A percentile compares a stretch with the other conserved stretches of the same genome.
These are phyloP conservation scores for Lycia hirtaria DNA, from an alignment of 2,888 invertebrate genomes.

Conservation along the genomic window DNA sequence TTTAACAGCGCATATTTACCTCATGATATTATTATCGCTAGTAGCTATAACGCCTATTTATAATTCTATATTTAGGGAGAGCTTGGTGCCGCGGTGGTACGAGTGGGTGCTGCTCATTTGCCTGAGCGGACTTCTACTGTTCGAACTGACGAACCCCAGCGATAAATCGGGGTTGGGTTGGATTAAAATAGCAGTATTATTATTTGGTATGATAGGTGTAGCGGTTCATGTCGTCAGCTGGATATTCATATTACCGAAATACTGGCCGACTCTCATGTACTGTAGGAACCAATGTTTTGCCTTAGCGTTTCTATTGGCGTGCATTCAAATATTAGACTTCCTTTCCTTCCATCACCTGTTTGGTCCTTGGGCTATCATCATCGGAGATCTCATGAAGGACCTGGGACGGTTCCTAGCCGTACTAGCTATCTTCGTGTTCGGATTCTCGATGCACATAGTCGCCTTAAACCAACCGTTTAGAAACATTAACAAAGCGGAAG, in stretches of 20 bases:
- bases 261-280: slow-evolving; percentile 96
- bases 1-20: slow-evolving; percentile 98
- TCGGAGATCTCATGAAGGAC: slow-evolving; percentile 97
- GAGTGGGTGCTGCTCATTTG: slow-evolving; percentile 98
- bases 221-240: slow-evolving; percentile 94
- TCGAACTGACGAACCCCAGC: slow-evolving; percentile 98
- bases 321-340: slow-evolving; percentile 98
- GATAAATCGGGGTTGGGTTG: slow-evolving; percentile 98
- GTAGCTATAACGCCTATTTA: slow-evolving; percentile 96
- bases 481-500: slow-evolving; percentile 87
- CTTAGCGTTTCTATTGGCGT: slow-evolving; percentile 96
- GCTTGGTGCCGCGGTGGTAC: slow-evolving; percentile 96
- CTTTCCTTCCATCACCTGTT: slow-evolving; percentile 99
- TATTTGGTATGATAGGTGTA: slow-evolving; percentile 96
- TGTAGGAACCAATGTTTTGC: slow-evolving; percentile 99
- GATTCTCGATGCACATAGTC: slow-evolving; percentile 98
- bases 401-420: slow-evolving; percentile 98
- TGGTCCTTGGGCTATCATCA: slow-evolving; percentile 99
- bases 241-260: slow-evolving; percentile 87
- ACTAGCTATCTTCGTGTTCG: slow-evolving; percentile 98
- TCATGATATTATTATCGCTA: slow-evolving; percentile 96
- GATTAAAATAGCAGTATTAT: slow-evolving; percentile 94
- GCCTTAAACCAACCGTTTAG: slow-evolving; percentile 97
- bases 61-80: slow-evolving; percentile 90
- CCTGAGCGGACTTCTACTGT: slow-evolving; percentile 96